A percentile compares a stretch with the other conserved stretches of the same genome.
Evolutionary conservation across 2,888 invertebrate genomes (phyloP).

Genomic region (Rhyacophila evoluta): DNA sequence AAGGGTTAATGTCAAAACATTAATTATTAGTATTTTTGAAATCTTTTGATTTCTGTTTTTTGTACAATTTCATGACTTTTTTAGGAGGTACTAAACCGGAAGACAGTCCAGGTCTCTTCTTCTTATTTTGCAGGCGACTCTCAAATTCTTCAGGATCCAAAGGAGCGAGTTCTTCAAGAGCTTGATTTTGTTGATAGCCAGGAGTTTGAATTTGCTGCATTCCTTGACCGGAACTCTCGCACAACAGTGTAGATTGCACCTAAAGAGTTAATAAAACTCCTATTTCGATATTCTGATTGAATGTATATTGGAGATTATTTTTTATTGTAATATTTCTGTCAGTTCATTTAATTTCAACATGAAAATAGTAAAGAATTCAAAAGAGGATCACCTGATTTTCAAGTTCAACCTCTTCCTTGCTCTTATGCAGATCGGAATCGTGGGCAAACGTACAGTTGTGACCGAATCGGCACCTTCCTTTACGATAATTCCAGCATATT

Average conservation of each 20-base stretch:
- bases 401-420: constrained; percentile 70
- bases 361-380: no score
- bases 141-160: constrained; percentile 57
- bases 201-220: constrained; percentile 71
- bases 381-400: constrained; percentile 70
- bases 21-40: constrained; percentile 52
- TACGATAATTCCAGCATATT: constrained; percentile 94
- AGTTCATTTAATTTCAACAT: no score
- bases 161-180: constrained; percentile 59
- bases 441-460: constrained; percentile 94
- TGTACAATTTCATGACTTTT: constrained; percentile 85
- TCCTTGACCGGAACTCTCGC: constrained; percentile 65
- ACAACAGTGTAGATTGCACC: constrained; percentile 65
- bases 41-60: constrained; percentile 71
- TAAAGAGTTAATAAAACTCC: no score
- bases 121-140: constrained; percentile 56
- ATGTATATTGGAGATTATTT: no score
- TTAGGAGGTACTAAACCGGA: constrained; percentile 85
- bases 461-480: constrained; percentile 90
- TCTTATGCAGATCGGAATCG: constrained; percentile 84
- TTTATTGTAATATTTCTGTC: no score
- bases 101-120: constrained; percentile 82
- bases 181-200: constrained; percentile 14
- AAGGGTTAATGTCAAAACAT: not conserved
- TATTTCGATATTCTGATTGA: no score